Evolutionary conservation across 2,888 invertebrate genomes (phyloP).

Genomic region (Parnassius mnemosyne): DNA sequence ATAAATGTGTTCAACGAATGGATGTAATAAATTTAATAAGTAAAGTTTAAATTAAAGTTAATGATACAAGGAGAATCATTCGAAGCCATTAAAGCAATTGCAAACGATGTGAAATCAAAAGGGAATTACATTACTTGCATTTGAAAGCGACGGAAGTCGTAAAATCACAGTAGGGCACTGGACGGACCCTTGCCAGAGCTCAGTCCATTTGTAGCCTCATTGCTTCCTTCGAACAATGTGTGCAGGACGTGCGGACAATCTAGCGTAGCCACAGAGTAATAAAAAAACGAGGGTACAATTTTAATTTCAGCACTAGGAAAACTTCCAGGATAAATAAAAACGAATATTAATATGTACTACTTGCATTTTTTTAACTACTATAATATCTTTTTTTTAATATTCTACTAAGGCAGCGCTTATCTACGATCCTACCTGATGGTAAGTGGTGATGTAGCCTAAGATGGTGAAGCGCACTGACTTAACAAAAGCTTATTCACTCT

Average conservation of each 20-base stretch:
- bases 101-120: constrained; percentile 14
- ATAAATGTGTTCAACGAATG: no score
- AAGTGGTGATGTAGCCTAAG: no score
- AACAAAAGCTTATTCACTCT: no score
- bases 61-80: constrained; percentile 1
- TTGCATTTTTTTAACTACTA: no score
- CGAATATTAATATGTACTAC: no score
- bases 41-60: background rate
- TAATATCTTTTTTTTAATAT: no score
- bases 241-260: constrained; percentile 7
- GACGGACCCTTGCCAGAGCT: constrained; percentile 18
- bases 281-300: background rate
- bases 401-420: no score
- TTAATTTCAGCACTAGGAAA: background rate
- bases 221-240: constrained; percentile 9
- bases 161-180: constrained; percentile 23
- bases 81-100: constrained; percentile 8
- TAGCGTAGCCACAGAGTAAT: constrained; percentile 8
- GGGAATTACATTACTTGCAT: constrained; percentile 13
- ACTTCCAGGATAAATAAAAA: no score
- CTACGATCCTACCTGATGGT: no score
- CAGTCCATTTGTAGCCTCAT: constrained; percentile 7
- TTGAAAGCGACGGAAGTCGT: constrained; percentile 22
- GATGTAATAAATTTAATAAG: no score
- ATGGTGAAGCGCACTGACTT: no score